Percentiles rank a stretch among this genome's conserved stretches.
These are phyloP conservation scores for Phyllostomus hastatus DNA, from an alignment of 2,113 vertebrate genomes.

Conservation along the genomic window DNA sequence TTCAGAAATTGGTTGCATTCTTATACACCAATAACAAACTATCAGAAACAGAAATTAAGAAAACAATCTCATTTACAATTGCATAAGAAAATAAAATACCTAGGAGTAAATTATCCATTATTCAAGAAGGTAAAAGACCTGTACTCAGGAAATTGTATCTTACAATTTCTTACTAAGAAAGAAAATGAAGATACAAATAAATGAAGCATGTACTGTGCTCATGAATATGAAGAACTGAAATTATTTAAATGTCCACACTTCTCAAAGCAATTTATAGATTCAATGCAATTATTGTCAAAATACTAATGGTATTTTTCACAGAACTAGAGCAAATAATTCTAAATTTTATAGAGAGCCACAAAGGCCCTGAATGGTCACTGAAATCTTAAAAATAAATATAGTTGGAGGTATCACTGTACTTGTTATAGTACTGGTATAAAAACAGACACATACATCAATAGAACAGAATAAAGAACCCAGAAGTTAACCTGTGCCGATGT, in stretches of 20 bases:
- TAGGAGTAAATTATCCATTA: background rate
- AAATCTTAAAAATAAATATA: background rate
- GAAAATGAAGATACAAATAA: background rate
- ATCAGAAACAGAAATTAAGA: background rate
- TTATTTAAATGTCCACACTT: background rate
- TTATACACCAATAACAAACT: background rate
- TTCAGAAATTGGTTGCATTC: background rate
- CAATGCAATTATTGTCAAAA: background rate
- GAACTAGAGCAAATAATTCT: background rate
- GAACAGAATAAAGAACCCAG: too few relatives aligned
- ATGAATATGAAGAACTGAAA: background rate
- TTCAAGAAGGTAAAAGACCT: background rate
- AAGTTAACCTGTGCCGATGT: too few relatives aligned
- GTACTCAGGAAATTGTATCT: background rate
- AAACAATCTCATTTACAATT: background rate
- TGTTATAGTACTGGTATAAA: too few relatives aligned
- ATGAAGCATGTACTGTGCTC: background rate
- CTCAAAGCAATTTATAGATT: background rate
- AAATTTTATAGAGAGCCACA: background rate
- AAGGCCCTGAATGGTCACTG: background rate
- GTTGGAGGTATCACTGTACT: background rate
- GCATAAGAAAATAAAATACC: background rate
- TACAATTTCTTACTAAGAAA: background rate
- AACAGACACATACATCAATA: too few relatives aligned
- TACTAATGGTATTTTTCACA: background rate